Evolutionary conservation across 1,140 invertebrate genomes (phyloP), one percentile per base, ranked within the genome.

Genomic region (Philotrypesis tridentata): DNA sequence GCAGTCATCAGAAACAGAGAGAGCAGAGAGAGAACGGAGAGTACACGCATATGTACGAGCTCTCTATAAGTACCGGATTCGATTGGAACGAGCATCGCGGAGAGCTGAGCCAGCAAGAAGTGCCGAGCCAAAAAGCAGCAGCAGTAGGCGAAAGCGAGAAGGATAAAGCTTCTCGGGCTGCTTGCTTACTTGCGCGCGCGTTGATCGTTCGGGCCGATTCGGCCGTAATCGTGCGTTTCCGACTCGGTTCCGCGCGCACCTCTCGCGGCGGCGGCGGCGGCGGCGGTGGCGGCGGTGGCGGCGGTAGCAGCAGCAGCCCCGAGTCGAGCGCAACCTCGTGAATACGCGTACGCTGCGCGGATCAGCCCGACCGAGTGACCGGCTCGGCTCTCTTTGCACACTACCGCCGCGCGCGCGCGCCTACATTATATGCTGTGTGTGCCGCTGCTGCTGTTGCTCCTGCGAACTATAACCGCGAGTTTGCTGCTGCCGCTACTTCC

Each of bases 361-460:
- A 91, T 90, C 88, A 88, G 90, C 88, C 89, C 88, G 88, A 87
- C 85, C 88, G 85, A 87, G 85, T 84, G 78, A 79, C 87, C 86
- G 88, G 85, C 87, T 55, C 48, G 48, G 21, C 48, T 55, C 48
- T 55, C 48, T 55, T 55, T 55, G 48, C 48, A 55, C 48, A 55
- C 48, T 55, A 55, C 48, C 48, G 48, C 17, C 48, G 48, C 43
- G 48, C 48, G 43, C 48, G 48, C 40, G 40, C n/a, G n/a, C n/a
- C n/a, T 55, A 55, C n/a, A 55, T 55, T 55, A 55, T n/a, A 55
- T n/a, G 48, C 89, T 88, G 87, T 87, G 89, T 85, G n/a, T 84
- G 63, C 63, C 29, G 65, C 65, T 31, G 65, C 86, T 12, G 33
- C 73, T 60, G 74, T 40, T 27, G 14, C 37, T 61, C 60, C 31